Evolutionary conservation across 53 echinoderm and acorn worm genomes (phyloP).

Genomic region (Apostichopus leukothele): DNA sequence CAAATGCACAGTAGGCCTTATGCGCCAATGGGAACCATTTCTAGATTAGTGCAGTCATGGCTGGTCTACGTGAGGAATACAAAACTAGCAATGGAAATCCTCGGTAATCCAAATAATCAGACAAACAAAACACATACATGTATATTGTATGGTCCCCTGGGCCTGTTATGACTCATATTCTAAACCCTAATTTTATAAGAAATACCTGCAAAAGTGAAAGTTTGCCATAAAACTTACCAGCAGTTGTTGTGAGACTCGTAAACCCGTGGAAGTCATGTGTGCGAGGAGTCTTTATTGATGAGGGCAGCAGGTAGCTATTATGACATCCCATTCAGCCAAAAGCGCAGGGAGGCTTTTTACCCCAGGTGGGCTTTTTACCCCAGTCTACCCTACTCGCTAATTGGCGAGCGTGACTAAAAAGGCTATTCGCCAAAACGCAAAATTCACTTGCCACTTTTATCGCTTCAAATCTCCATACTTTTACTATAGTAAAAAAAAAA

Average conservation of each 20-base stretch:
- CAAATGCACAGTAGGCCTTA: constrained; percentile 35
- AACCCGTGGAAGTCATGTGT: not conserved
- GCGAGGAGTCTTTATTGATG: not conserved
- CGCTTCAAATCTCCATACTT: too few species aligned
- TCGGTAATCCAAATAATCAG: not conserved
- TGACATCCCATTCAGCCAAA: constrained; percentile 7
- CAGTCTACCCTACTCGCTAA: too few species aligned
- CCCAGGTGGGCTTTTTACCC: too few species aligned
- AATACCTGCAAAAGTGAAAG: constrained; percentile 13
- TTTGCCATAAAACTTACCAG: constrained; percentile 17
- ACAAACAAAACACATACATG: not conserved
- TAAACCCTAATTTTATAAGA: constrained; percentile 7
- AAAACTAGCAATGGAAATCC: not conserved
- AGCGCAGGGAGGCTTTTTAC: not conserved
- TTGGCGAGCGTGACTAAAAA: too few species aligned
- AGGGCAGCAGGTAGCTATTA: constrained; percentile 7
- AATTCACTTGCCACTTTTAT: too few species aligned
- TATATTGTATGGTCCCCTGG: too few species aligned
- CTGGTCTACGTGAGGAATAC: not conserved
- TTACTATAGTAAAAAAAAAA: too few species aligned
- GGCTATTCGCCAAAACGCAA: too few species aligned
- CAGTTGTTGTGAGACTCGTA: not conserved
- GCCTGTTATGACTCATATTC: not conserved
- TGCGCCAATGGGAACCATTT: constrained; percentile 7
- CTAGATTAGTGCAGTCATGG: not conserved